Base-by-base conservation (phyloP, 2,888 invertebrate genomes). In the Lydus trimaculatus region DNA sequence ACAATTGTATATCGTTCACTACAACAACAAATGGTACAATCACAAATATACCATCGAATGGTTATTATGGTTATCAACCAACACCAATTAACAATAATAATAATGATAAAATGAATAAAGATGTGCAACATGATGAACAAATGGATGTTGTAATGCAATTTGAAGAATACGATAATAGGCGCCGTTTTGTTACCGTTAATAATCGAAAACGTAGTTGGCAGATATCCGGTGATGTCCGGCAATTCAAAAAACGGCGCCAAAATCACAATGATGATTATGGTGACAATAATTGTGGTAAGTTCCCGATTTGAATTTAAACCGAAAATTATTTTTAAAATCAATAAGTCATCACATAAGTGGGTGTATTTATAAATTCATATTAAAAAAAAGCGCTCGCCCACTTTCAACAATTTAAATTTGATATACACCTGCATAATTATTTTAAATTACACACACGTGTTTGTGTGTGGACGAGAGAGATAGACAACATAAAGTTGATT, bases 211-310 rank as follows among this genome's bases (percentile, higher is more conserved):
- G 77, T 31, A 48, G 52, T 9, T 73, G 72, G 67, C 67, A 73
- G 43, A 69, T 66, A 58, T 60, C 43, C 56, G 67, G 66, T 60
- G 72, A 75, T 25, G 17, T 65, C 11, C 62, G 66, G 6, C 73
- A 73, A 58, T 81, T 79, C 64, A 83, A 83, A 80, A 82, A 80
- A 71, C 76, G 79, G 82, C 82, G 82, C 75, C 78, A 81, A 80
- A 75, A 76, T 59, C 80, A 81, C 81, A 72, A 79, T 25, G 5
- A 13, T 52, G n/a, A n/a, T n/a, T n/a, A n/a, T n/a, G n/a, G n/a
- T n/a, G n/a, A n/a, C n/a, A 13, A 23, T 13, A 52, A 39, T 39
- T 39, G 2, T 6, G 52, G 52, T 52, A 25, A 52, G 52, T 52
- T n/a, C n/a, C n/a, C n/a, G n/a, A n/a, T n/a, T n/a, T n/a, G n/a